Conservation (phyloP, 2,113 vertebrate species). For the Cranoglanis bouderius region DNA sequence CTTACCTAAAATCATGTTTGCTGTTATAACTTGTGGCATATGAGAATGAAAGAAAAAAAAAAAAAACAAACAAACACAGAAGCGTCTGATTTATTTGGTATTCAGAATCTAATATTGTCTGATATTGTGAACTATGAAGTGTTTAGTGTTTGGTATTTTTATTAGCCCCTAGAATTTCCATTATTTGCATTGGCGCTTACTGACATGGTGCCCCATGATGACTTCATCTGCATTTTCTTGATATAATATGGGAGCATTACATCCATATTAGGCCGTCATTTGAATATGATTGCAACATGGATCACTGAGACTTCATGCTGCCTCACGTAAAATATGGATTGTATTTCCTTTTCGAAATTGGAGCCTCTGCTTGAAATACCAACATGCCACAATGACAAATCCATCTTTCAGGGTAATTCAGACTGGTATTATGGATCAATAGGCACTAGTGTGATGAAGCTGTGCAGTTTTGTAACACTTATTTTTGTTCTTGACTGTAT, state of each 20-base stretch:
- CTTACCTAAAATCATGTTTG: neutral
- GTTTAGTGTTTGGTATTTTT: neutral
- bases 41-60: neutral
- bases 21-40: neutral
- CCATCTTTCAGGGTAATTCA: slow-evolving; percentile 20
- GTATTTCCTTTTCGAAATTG: slow-evolving; percentile 12
- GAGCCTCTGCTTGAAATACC: slow-evolving; percentile 12
- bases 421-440: slow-evolving; percentile 33
- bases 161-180: slow-evolving; percentile 10
- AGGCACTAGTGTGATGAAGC: slow-evolving; percentile 8
- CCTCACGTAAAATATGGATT: neutral
- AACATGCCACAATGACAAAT: slow-evolving; percentile 29
- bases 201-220: neutral
- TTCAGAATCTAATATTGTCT: neutral
- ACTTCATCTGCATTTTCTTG: neutral
- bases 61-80: neutral
- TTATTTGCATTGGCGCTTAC: neutral
- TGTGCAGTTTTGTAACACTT: slow-evolving; percentile 6
- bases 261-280: slow-evolving; percentile 3
- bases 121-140: neutral
- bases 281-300: slow-evolving; percentile 26
- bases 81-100: neutral
- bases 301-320: slow-evolving; percentile 11
- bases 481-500: neutral
- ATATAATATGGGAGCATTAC: neutral